Conservation (phyloP, 2,888 invertebrate species). For the Neoascia interrupta region DNA sequence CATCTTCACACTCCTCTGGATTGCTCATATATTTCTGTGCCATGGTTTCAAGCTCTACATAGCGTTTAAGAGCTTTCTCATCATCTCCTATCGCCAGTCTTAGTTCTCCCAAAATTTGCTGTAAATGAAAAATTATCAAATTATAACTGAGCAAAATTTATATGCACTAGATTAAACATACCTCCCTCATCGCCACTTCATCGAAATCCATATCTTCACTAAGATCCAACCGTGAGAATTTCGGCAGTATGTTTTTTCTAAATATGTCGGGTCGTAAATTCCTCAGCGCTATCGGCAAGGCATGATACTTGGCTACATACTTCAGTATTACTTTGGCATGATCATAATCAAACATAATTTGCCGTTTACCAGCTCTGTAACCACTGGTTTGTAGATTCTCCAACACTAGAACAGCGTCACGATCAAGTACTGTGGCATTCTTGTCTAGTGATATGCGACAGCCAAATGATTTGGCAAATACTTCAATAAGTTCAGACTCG, state of each 20-base stretch:
- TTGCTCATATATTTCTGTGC: slow-evolving; percentile 71
- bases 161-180: too few species aligned
- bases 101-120: slow-evolving; percentile 71
- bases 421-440: slow-evolving; percentile 79
- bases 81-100: slow-evolving; percentile 70
- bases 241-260: slow-evolving; percentile 78
- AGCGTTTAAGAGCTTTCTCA: slow-evolving; percentile 65
- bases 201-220: slow-evolving; percentile 61
- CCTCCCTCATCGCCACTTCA: too few species aligned
- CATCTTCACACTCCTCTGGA: slow-evolving; percentile 73
- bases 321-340: slow-evolving; percentile 80
- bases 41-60: slow-evolving; percentile 69
- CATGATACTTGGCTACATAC: slow-evolving; percentile 82
- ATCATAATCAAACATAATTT: slow-evolving; percentile 80
- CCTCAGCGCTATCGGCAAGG: slow-evolving; percentile 82
- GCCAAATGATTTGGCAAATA: slow-evolving; percentile 82
- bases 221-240: slow-evolving; percentile 75
- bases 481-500: slow-evolving; percentile 78
- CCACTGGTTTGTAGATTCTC: slow-evolving; percentile 82
- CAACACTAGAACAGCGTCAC: slow-evolving; percentile 82
- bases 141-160: too few species aligned
- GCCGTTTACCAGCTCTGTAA: slow-evolving; percentile 81
- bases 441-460: slow-evolving; percentile 80
- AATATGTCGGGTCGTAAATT: slow-evolving; percentile 79
- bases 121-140: slow-evolving; percentile 2